Base-by-base conservation (phyloP, 2,797 vertebrate species). In the Melanogrammus aeglefinus region DNA sequence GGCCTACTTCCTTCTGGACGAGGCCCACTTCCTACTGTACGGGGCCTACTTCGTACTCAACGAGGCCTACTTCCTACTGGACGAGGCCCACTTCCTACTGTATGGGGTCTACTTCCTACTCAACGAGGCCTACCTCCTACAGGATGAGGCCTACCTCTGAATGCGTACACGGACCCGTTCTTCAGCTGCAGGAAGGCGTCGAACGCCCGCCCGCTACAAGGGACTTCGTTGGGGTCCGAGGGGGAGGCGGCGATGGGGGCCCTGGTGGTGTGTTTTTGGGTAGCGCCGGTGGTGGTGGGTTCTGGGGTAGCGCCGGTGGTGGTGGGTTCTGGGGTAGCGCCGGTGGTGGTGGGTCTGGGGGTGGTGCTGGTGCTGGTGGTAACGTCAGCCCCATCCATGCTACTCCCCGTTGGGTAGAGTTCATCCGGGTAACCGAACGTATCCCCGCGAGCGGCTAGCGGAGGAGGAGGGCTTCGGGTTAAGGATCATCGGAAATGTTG, bases 121-220 rank as follows among this genome's bases (percentile, higher is more conserved):
- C 36, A 6, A 38, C 38, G 38, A 44, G 41, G 41, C 21, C 6
- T n/a, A 63, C 51, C 7, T n/a, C 18, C 18, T 27, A 6, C 3
- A 12, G 5, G 1, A 27, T 7, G 10, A 63, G 9, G 5, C 39
- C 89, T 24, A 99, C 98, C 97, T 95, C 97, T 94, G 84, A 99
- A 99, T 1, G 96, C 97, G 0, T 95, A 99, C 82, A 96, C 86
- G 0, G 97, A 98, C 6, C 96, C 96, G 0, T 99, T 99, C 91
- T 99, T 99, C 79, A 97, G 90, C 87, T 97, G 95, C 0, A 97
- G 95, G 90, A 99, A 97, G 16, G 97, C 96, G 0, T 99, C 94
- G 3, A 99, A 99, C 8, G 96, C 86, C 33, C 89, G 92, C 0
- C 92, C 93, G 0, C 95, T 98, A 92, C 97, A 99, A 69, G 92